Conservation (phyloP, 2,797 vertebrate genomes). For the Pseudopleuronectes americanus region DNA sequence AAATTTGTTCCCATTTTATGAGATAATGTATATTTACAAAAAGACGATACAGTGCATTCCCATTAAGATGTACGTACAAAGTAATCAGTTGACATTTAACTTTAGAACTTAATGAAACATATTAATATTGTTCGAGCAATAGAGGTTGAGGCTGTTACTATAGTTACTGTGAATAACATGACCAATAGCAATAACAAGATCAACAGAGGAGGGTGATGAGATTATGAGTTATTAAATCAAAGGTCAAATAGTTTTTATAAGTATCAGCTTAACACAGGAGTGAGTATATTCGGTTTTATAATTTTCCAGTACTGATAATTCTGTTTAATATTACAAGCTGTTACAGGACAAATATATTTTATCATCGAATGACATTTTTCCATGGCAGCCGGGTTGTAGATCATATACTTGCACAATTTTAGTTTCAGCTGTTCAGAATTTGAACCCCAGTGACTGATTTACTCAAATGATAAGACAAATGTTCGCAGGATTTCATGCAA, state of each 20-base stretch:
- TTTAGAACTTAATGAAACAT: slow-evolving; percentile 5
- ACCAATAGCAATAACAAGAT: slow-evolving; percentile 32
- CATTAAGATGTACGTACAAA: not conserved
- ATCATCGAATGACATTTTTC: not conserved
- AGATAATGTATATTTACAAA: not conserved
- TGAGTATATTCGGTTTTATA: too few relatives aligned
- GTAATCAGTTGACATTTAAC: not conserved
- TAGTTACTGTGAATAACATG: not conserved
- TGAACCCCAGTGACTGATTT: not conserved
- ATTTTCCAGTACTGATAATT: too few relatives aligned
- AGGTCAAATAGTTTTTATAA: slow-evolving; percentile 32
- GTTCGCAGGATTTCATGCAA: not conserved
- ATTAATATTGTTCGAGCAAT: slow-evolving; percentile 5
- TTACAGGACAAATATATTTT: too few relatives aligned
- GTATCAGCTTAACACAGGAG: not conserved
- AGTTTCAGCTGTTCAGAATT: not conserved
- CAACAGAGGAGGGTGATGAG: slow-evolving; percentile 22
- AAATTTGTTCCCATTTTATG: not conserved
- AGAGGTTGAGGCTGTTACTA: not conserved
- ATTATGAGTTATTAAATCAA: slow-evolving; percentile 30
- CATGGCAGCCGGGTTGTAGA: not conserved
- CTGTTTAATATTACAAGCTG: too few relatives aligned
- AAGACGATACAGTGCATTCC: not conserved
- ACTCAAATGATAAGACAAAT: not conserved
- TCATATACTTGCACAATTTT: not conserved